These are phyloP conservation scores for Acheta domesticus DNA, from an alignment of 2,888 invertebrate genomes.

Conservation along the genomic window DNA sequence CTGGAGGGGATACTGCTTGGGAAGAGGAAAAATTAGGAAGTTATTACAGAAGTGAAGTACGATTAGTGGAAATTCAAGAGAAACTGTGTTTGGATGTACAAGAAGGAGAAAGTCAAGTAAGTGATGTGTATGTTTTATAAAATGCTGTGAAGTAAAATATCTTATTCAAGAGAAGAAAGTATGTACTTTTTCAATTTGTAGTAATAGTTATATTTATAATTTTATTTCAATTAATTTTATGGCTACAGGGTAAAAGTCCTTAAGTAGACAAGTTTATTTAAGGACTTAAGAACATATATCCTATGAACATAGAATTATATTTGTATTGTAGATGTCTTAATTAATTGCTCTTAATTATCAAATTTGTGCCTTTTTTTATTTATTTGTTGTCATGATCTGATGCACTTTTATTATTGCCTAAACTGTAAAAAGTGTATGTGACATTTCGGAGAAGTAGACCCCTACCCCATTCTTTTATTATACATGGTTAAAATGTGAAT, in stretches of 20 bases:
- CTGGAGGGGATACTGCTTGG: constrained; percentile 92
- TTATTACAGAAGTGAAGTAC: constrained; percentile 82
- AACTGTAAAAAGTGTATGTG: too few species aligned
- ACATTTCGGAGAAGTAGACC: too few species aligned
- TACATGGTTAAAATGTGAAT: too few species aligned
- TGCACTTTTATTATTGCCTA: too few species aligned
- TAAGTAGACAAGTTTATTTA: background rate
- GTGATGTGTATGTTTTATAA: constrained; percentile 3
- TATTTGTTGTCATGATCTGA: too few species aligned
- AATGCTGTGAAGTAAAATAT: background rate
- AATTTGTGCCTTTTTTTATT: too few species aligned
- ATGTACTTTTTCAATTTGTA: background rate
- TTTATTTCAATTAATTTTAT: constrained; percentile 22
- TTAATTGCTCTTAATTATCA: too few species aligned
- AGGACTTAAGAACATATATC: too few species aligned
- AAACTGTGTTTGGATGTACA: constrained; percentile 72
- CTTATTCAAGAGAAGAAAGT: background rate
- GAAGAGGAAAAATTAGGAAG: constrained; percentile 81
- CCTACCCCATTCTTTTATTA: too few species aligned
- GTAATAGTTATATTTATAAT: constrained; percentile 2
- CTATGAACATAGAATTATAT: too few species aligned
- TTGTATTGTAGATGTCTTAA: too few species aligned
- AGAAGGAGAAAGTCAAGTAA: constrained; percentile 59
- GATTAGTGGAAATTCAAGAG: constrained; percentile 89
- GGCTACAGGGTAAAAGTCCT: too few species aligned